Evolutionary conservation across 2,888 invertebrate genomes (phyloP).

Genomic region (Mechanitis mazaeus): DNA sequence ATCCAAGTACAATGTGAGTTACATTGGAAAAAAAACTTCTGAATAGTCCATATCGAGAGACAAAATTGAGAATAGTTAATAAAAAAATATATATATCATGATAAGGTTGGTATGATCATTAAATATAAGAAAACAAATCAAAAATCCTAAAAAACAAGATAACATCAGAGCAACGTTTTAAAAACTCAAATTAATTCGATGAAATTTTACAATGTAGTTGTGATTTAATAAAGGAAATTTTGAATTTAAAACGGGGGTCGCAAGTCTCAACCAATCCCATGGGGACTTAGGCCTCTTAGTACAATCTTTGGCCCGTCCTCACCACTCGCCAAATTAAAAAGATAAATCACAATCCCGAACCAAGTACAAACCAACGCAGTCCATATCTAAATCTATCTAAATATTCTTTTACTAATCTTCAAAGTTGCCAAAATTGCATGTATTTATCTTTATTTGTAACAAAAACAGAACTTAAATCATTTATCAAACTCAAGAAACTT

Average conservation of each 20-base stretch:
- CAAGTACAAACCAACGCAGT: not conserved
- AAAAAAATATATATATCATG: no score
- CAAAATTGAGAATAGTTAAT: no score
- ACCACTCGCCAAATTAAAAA: constrained; percentile 69
- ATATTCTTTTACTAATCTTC: no score
- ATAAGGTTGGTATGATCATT: not conserved
- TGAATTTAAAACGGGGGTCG: constrained; percentile 56
- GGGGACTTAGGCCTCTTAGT: constrained; percentile 40
- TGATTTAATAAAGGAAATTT: constrained; percentile 61
- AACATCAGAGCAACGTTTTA: not conserved
- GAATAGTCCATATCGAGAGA: not conserved
- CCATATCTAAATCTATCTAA: not conserved
- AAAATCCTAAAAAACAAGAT: not conserved
- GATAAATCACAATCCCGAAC: constrained; percentile 66
- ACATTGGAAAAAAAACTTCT: not conserved
- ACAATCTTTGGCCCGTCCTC: constrained; percentile 53
- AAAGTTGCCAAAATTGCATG: no score
- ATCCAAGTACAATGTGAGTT: constrained; percentile 10
- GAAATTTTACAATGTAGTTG: constrained; percentile 47
- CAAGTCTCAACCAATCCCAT: constrained; percentile 39
- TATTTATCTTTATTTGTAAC: no score
- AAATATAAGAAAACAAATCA: not conserved
- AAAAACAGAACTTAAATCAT: no score
- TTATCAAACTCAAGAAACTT: no score
- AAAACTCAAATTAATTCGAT: constrained; percentile 36